Evolutionary conservation across 2,113 vertebrate genomes (phyloP), one percentile per base, ranked within the genome.

Genomic region (Corythoichthys haematopterus): DNA sequence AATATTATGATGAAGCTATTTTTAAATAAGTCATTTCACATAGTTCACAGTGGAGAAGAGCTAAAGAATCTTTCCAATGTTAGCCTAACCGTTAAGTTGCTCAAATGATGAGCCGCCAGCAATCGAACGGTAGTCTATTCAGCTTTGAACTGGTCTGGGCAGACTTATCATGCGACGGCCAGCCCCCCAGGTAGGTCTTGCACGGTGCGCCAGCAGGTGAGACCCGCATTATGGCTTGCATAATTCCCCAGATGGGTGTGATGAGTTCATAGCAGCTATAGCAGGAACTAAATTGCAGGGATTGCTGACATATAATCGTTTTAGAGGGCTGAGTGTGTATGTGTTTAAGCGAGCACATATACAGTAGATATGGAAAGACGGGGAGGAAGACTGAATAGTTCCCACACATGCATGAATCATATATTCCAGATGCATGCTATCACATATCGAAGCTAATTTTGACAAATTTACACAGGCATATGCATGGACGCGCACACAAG

Each of bases 231-330:
- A 80, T 77, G 68, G 82, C 84, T 86, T 88, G 88, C 83, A 90
- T 89, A 89, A 91, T 91, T 91, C 90, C 90, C 90, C 74, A 83
- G 87, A 90, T 88, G 86, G 86, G 84, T 91, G 84, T 68, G 87
- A 91, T 90, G 88, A 91, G 91, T 91, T 92, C 86, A 91, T 78
- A 80, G 72, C 79, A 81, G 86, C 86, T 88, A 88, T 88, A 87
- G 80, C 84, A 79, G 84, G 75, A 90, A 88, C 82, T 80, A 88
- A 89, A 90, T 86, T 84, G 85, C 74, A 64, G 81, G 84, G 70
- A 87, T 82, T 89, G 89, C 88, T 91, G 90, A 91, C 90, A 91
- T 85, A 87, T 90, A 91, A 90, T 91, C 88, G 78, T 90, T 92
- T 92, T 87, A 88, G 84, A 84, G 68, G 59, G 72, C 73, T 62